These are phyloP conservation scores for Sporophila hypoxantha DNA, from an alignment of 2,113 vertebrate species.

Conservation along the genomic window DNA sequence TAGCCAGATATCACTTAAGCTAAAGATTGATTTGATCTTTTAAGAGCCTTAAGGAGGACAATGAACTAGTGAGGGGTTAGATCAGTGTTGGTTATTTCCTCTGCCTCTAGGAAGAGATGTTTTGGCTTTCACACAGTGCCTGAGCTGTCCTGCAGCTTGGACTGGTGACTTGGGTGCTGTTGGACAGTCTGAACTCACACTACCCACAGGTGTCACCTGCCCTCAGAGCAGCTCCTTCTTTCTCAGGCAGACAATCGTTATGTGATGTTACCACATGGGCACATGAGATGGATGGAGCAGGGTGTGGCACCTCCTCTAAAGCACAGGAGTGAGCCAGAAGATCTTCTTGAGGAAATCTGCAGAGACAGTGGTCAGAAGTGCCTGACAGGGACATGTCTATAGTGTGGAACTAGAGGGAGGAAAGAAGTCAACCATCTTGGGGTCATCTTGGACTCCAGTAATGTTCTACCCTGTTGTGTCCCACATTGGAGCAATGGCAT, in stretches of 20 bases:
- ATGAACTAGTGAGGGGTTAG: background rate
- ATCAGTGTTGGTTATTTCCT: background rate
- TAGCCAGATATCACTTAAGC: background rate
- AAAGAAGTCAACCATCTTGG: background rate
- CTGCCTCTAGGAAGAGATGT: background rate
- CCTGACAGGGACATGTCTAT: accelerated
- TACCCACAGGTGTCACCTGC: background rate
- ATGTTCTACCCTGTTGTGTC: background rate
- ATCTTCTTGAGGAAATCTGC: background rate
- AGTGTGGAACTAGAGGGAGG: background rate
- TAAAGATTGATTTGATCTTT: background rate
- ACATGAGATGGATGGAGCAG: background rate
- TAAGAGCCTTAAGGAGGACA: background rate
- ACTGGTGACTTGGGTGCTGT: background rate
- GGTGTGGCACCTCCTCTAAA: background rate
- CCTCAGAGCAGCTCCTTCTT: background rate
- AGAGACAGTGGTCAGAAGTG: background rate
- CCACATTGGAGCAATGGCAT: background rate
- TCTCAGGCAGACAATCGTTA: background rate
- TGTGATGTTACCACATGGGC: background rate
- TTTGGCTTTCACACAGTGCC: background rate
- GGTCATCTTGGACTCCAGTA: background rate
- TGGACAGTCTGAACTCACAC: background rate
- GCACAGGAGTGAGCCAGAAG: background rate
- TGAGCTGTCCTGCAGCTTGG: background rate